These are phyloP conservation scores for Semnornis frantzii DNA, from an alignment of 2,113 vertebrate species.

Conservation along the genomic window DNA sequence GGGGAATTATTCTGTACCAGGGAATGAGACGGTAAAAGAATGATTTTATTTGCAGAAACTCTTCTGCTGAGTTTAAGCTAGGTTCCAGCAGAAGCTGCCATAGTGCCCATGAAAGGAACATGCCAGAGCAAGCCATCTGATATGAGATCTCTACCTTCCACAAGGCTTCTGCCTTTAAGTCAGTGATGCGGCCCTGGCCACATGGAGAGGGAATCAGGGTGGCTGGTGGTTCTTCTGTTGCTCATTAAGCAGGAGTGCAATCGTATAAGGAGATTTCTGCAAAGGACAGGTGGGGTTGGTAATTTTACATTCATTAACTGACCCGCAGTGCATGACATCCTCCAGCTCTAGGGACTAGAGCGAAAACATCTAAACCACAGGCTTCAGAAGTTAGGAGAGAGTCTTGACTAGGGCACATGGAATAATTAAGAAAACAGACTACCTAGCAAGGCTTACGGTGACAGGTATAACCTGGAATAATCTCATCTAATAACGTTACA, in stretches of 20 bases:
- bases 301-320: background rate
- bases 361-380: background rate
- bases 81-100: background rate
- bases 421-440: background rate
- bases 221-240: background rate
- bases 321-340: background rate
- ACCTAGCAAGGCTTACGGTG: background rate
- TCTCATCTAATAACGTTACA: background rate
- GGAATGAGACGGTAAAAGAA: background rate
- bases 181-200: background rate
- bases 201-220: background rate
- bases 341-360: background rate
- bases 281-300: background rate
- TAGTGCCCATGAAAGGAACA: accelerated
- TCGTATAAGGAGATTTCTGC: background rate
- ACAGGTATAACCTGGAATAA: background rate
- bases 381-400: background rate
- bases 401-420: background rate
- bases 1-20: background rate
- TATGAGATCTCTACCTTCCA: background rate
- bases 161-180: background rate
- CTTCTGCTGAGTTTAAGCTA: background rate
- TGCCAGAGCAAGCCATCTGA: background rate
- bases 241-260: background rate
- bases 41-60: background rate